Evolutionary conservation across 2,888 invertebrate species (phyloP), one percentile per base, ranked within the genome.

Genomic region (Tachina lurida): DNA sequence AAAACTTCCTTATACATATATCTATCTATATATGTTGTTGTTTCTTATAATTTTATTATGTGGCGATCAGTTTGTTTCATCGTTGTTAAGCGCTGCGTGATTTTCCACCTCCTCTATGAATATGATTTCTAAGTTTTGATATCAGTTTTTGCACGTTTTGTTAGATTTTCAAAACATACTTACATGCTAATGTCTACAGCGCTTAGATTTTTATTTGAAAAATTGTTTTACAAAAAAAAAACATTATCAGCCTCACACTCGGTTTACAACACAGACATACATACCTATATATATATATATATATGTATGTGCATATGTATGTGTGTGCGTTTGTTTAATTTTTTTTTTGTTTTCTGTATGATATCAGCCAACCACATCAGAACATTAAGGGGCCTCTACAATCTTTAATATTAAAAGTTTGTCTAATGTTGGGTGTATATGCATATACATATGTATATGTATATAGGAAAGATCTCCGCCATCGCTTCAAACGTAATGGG

Each of bases 401-500:
- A 79, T 63, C 79, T 79, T 63, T 71, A 19, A 63, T 39, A 63
- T 45, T 43, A 47, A 39, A 54, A 47, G 22, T 73, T 45, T 47
- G 47, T 41, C 56, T 79, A 79, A 63, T 70, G 70, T 63, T 79
- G 71, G 79, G 71, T 79, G 63, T 78, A 75, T 43, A 13, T 31
- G 4, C 4, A 4, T 4, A 31, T 31, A 31, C 4, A 10, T 45
- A 31, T 31, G 31, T 4, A 31, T 31, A 31, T 31, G 31, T 31
- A 63, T 73, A 58, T 67, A 60, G 45, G 63, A 73, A 70, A 84
- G 70, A 84, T 84, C 84, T 81, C 84, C 86, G 80, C 77, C 84
- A 84, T 86, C 74, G 84, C 84, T 84, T 54, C 54, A 74, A 78
- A 76, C 80, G 65, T 86, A 86, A 86, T 86, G 86, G 86, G 86